Evolutionary conservation across 2,113 vertebrate species (phyloP), one percentile per base, ranked within the genome.

Genomic region (Scartelaos histophorus): DNA sequence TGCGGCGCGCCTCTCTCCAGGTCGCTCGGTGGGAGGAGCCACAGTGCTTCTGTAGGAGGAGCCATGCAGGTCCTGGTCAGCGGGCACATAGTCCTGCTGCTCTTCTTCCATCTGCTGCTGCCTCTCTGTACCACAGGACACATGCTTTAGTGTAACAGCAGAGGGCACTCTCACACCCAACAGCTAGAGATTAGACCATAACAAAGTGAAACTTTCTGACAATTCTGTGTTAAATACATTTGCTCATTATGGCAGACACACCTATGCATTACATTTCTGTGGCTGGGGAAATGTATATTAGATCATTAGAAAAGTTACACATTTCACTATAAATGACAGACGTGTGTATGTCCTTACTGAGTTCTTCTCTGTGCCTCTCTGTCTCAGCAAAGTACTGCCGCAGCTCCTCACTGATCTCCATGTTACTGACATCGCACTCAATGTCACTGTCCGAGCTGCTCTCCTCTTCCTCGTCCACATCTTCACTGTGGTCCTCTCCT

Each of bases 341-440:
- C 7, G 0, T 6, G 34, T 38, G 19, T 0, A 43, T 38, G 43
- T 45, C 43, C 97, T 95, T 90, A 99, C 96, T 94, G 19, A 96
- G 91, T 49, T 99, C 97, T 51, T 96, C 94, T 72, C 81, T 82
- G 92, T 99, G 97, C 25, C 79, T 90, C 82, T 98, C 97, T 0
- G 96, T 98, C 82, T 98, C 89, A 9, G 94, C 95, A 54, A 99
- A 99, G 86, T 95, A 99, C 84, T 98, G 90, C 9, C 97, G 95
- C 13, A 99, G 95, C 81, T 99, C 97, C 17, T 98, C 94, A 0
- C 95, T 98, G 92, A 99, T 99, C 78, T 96, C 96, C 97, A 98
- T 97, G 88, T 96, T 95, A 90, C 93, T 97, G 81, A 98, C 81
- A 17, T 98, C 95, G 13, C 93, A 98, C 47, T 96, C 97, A 13